Conservation (phyloP, 2,113 vertebrate genomes). For the Vimba vimba region DNA sequence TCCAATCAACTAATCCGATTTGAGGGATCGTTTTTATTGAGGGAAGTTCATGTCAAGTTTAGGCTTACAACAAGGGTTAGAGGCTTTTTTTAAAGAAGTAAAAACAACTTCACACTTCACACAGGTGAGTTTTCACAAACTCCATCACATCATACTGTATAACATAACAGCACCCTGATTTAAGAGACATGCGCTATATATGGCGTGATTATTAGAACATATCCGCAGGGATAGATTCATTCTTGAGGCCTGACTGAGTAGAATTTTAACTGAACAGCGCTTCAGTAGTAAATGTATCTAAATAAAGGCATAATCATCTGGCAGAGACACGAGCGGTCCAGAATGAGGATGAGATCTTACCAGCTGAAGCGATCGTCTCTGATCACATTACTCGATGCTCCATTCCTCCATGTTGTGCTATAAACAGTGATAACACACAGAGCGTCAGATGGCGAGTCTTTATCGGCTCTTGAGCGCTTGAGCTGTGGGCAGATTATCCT, state of each 20-base stretch:
- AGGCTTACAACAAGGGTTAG: no score
- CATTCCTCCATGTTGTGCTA: not conserved
- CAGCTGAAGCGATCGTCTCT: constrained; percentile 17
- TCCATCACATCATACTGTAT: not conserved
- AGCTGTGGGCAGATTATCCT: constrained; percentile 20
- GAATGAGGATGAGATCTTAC: constrained; percentile 34
- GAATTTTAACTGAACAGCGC: not conserved
- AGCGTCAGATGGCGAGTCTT: not conserved
- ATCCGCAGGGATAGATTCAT: not conserved
- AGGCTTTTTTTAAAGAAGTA: no score
- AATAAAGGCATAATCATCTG: not conserved
- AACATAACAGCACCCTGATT: not conserved
- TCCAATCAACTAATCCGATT: no score
- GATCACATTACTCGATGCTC: not conserved
- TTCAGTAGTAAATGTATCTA: not conserved
- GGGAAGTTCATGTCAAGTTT: no score
- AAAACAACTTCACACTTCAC: no score
- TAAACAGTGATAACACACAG: not conserved
- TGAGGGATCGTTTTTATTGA: no score
- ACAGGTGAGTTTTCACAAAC: not conserved
- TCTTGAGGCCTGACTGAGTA: not conserved
- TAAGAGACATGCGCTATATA: not conserved
- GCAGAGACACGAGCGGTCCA: not conserved
- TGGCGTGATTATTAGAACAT: not conserved
- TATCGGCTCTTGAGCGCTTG: constrained; percentile 29